phyloP scores from a whole-genome alignment of 1,140 invertebrate genomes.

The Notospermus geniculatus region DNA sequence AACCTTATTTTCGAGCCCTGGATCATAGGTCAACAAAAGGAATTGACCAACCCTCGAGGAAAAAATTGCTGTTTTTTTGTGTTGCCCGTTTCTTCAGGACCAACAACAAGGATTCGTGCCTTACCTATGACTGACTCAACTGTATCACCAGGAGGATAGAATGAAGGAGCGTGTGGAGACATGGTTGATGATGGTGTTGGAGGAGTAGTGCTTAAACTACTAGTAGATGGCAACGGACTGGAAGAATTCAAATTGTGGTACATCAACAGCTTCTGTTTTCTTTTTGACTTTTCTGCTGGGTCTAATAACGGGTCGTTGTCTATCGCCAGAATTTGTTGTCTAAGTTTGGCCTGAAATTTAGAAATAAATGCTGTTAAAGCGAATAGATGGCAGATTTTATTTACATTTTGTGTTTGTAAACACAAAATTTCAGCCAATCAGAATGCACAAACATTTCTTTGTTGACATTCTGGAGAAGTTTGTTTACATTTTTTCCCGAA shows the following conservation, averaged over 20 bases:
- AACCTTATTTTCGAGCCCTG: too few relatives aligned
- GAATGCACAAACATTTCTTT: too few relatives aligned
- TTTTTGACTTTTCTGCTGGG: slow-evolving; percentile 67
- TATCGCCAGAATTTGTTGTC: slow-evolving; percentile 69
- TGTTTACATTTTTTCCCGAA: too few relatives aligned
- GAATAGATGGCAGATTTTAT: too few relatives aligned
- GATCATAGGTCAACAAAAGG: too few relatives aligned
- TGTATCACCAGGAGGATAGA: slow-evolving; percentile 66
- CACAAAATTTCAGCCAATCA: too few relatives aligned
- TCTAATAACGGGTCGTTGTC: slow-evolving; percentile 69
- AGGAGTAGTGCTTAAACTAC: slow-evolving; percentile 26
- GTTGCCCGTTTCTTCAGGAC: too few relatives aligned
- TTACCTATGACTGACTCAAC: slow-evolving; percentile 75
- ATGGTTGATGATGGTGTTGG: slow-evolving; percentile 58
- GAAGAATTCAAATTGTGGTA: slow-evolving; percentile 55
- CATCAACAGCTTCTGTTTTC: slow-evolving; percentile 67
- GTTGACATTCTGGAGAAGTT: too few relatives aligned
- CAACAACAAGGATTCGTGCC: slow-evolving; percentile 39
- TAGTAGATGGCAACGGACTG: slow-evolving; percentile 10
- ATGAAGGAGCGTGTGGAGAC: slow-evolving; percentile 63
- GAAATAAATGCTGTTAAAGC: slow-evolving; percentile 16
- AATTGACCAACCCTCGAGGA: too few relatives aligned
- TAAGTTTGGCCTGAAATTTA: slow-evolving; percentile 54
- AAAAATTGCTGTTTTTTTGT: too few relatives aligned
- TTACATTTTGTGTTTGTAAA: too few relatives aligned